Conservation (phyloP, 2,888 invertebrate genomes). For the Catocala sponsa region DNA sequence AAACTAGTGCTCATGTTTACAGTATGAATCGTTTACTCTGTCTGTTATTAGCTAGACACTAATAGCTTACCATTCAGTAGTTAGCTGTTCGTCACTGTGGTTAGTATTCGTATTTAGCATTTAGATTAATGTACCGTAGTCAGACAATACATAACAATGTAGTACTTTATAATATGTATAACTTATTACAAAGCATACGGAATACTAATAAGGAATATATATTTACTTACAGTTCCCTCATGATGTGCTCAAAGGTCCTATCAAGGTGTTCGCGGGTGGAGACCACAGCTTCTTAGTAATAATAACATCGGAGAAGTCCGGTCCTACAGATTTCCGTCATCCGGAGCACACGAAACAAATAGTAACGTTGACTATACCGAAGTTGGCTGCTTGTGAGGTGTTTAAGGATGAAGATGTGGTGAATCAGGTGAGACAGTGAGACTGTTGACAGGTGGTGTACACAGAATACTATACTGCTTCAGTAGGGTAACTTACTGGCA, state of each 20-base stretch:
- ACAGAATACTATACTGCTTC: too few species aligned
- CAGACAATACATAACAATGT: too few species aligned
- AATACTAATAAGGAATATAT: neutral
- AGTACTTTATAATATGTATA: too few species aligned
- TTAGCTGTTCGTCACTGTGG: too few species aligned
- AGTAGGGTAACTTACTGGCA: too few species aligned
- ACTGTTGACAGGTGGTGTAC: too few species aligned
- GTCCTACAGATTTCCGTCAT: constrained; percentile 90
- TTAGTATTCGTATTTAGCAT: too few species aligned
- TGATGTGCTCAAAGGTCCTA: constrained; percentile 79
- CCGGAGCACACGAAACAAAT: constrained; percentile 90
- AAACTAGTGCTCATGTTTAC: too few species aligned
- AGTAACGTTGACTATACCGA: constrained; percentile 88
- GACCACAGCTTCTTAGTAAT: constrained; percentile 95
- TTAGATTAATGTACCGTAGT: too few species aligned
- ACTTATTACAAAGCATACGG: neutral
- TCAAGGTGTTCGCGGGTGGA: constrained; percentile 93
- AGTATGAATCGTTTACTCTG: too few species aligned
- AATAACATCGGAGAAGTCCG: constrained; percentile 79
- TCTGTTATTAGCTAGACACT: too few species aligned
- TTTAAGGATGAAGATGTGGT: constrained; percentile 90
- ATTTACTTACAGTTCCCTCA: constrained; percentile 69
- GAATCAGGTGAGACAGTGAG: constrained; percentile 85
- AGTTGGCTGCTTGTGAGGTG: constrained; percentile 88
- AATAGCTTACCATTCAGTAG: too few species aligned